phyloP scores from a whole-genome alignment of 2,797 vertebrate species.

The Prunella strophiata region DNA sequence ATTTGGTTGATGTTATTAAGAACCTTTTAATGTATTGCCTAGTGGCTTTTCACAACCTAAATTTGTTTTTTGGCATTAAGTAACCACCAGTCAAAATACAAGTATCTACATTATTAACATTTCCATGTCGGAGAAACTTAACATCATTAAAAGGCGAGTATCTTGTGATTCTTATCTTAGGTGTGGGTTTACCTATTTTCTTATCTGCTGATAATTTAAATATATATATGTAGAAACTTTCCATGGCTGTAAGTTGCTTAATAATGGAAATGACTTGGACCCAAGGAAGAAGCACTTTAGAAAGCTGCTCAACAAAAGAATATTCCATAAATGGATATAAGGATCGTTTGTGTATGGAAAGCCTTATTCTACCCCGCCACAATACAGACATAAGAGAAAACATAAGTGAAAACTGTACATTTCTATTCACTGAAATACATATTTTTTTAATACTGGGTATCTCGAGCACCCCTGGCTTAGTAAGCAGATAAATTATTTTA shows the following conservation, averaged over 20 bases:
- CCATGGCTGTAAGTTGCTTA: not conserved
- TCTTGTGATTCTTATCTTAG: not conserved
- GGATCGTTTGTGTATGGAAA: not conserved
- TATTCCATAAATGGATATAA: not conserved
- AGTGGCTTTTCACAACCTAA: not conserved
- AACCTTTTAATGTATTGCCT: not conserved
- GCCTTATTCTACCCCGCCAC: not conserved
- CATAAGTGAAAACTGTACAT: not conserved
- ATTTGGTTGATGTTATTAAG: not conserved
- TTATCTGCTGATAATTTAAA: not conserved
- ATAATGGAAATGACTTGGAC: not conserved
- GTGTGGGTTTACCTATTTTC: not conserved
- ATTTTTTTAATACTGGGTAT: not conserved
- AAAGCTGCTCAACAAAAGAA: not conserved
- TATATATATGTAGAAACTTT: not conserved
- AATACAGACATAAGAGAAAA: not conserved
- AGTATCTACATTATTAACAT: not conserved
- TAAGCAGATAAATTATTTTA: not conserved
- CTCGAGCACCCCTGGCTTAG: not conserved
- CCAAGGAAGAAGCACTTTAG: not conserved
- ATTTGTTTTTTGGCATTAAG: not conserved
- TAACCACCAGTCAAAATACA: not conserved
- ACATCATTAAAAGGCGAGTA: not conserved
- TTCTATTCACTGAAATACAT: not conserved
- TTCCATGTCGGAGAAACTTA: not conserved